phyloP scores from a whole-genome alignment of 2,113 vertebrate genomes.

The Cololabis saira region DNA sequence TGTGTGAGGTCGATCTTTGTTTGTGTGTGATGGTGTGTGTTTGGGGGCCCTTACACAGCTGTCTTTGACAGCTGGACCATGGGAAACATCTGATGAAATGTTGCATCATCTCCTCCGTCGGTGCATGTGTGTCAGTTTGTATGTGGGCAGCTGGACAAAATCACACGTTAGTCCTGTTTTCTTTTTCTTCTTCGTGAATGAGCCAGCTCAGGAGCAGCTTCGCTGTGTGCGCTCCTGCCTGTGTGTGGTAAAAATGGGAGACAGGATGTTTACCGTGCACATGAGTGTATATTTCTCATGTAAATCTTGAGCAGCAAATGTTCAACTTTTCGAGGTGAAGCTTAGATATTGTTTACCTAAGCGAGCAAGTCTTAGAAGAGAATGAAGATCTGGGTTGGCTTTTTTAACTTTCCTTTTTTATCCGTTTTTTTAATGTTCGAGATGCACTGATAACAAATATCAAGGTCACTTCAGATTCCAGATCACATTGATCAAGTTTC shows the following conservation, averaged over 20 bases:
- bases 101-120: slow-evolving; percentile 68
- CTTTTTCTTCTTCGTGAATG: neutral
- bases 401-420: no score
- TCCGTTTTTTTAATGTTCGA: no score
- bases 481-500: no score
- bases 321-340: slow-evolving; percentile 11
- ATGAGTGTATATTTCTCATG: slow-evolving; percentile 39
- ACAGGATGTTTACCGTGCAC: slow-evolving; percentile 50
- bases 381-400: neutral
- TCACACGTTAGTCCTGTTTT: slow-evolving; percentile 3
- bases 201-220: neutral
- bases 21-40: slow-evolving; percentile 16
- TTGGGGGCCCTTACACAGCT: slow-evolving; percentile 64
- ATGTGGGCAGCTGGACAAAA: slow-evolving; percentile 23
- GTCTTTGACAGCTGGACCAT: slow-evolving; percentile 73
- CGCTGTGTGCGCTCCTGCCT: neutral
- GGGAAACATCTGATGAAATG: slow-evolving; percentile 71
- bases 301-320: slow-evolving; percentile 21
- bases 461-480: no score
- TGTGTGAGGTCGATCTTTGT: slow-evolving; percentile 23
- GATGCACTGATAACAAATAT: no score
- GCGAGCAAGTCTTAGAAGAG: neutral
- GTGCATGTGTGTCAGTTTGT: slow-evolving; percentile 21
- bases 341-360: neutral
- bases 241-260: slow-evolving; percentile 4